Percentiles rank a stretch among this genome's conserved stretches.
Conservation (phyloP, 2,113 vertebrate species). For the Shinisaurus crocodilurus region DNA sequence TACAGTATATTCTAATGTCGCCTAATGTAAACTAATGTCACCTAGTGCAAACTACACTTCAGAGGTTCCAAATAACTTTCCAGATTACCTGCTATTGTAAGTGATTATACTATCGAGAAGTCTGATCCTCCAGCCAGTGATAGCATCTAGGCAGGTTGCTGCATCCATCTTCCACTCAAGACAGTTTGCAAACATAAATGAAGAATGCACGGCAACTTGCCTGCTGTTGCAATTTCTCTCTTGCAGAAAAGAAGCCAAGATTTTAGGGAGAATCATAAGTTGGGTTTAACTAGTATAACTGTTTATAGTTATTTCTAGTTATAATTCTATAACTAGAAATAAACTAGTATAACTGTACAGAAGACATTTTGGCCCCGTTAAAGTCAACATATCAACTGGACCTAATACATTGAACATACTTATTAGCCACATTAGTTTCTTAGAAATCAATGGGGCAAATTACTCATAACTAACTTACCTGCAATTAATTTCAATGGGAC, state of each 20-base stretch:
- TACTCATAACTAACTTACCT: neutral
- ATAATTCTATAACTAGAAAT: too few species aligned
- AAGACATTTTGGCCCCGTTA: neutral
- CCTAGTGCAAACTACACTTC: neutral
- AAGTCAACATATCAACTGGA: neutral
- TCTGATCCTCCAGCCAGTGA: conserved; percentile 8
- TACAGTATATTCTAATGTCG: neutral
- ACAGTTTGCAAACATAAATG: conserved; percentile 29
- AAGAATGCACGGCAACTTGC: neutral
- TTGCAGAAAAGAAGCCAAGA: neutral
- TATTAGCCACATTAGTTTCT: neutral
- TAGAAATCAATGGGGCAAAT: neutral
- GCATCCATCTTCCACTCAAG: conserved; percentile 5
- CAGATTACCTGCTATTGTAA: conserved; percentile 22
- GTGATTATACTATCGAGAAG: neutral
- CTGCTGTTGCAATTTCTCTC: neutral
- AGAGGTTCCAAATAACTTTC: conserved; percentile 32
- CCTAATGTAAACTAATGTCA: conserved; percentile 17
- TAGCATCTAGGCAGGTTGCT: conserved; percentile 2
- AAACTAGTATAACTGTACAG: too few species aligned
- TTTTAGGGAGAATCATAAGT: neutral
- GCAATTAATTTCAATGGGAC: neutral
- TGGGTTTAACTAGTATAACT: neutral
- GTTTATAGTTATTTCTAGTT: too few species aligned
- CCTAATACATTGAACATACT: neutral